These are phyloP conservation scores for Pararge aegeria DNA, from an alignment of 1,140 invertebrate species.

Conservation along the genomic window DNA sequence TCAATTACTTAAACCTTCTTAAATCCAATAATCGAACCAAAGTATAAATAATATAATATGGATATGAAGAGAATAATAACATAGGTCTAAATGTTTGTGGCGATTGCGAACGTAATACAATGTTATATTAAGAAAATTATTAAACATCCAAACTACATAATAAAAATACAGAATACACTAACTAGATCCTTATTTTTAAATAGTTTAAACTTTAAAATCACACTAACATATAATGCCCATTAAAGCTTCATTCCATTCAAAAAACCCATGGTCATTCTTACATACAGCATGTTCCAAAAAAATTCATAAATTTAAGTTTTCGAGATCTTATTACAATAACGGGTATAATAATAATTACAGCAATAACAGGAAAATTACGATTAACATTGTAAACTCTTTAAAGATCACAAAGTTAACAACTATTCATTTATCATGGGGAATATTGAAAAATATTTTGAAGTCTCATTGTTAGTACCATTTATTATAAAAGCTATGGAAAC, in stretches of 20 bases:
- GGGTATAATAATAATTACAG: not conserved
- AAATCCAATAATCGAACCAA: too few species aligned
- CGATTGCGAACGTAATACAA: too few species aligned
- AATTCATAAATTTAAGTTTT: not conserved
- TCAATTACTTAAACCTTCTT: too few species aligned
- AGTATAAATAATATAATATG: too few species aligned
- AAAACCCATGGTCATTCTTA: not conserved
- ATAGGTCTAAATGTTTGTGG: too few species aligned
- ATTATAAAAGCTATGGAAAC: not conserved
- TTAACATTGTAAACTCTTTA: not conserved
- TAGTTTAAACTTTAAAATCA: conserved; percentile 18
- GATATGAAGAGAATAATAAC: too few species aligned
- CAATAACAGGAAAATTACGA: not conserved
- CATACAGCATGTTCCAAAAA: not conserved
- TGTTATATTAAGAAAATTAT: not conserved
- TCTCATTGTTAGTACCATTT: not conserved
- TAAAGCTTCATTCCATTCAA: conserved; percentile 22
- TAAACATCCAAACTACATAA: not conserved
- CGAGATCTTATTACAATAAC: too few species aligned
- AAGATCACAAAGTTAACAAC: not conserved
- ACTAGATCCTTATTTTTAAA: conserved; percentile 1
- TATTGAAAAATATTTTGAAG: not conserved
- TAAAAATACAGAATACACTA: not conserved
- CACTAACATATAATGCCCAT: conserved; percentile 20
- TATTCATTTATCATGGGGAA: not conserved